These are phyloP conservation scores for Macroramphosus scolopax DNA, from an alignment of 2,797 vertebrate genomes.

Conservation along the genomic window DNA sequence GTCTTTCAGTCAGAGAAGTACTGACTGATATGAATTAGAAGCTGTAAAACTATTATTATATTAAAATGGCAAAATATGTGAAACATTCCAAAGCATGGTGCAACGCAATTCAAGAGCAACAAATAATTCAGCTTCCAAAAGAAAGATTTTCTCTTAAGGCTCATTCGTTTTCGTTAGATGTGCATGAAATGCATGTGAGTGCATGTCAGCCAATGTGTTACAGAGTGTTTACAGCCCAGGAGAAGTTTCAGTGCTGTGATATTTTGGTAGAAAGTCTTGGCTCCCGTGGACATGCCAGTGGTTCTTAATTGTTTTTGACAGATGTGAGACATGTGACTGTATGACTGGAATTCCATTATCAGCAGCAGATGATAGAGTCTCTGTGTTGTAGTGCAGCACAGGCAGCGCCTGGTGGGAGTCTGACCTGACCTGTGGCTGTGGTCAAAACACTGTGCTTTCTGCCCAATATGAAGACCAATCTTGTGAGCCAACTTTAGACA, in stretches of 20 bases:
- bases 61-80: too few relatives aligned
- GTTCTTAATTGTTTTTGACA: constrained; percentile 67
- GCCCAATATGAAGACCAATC: constrained; percentile 19
- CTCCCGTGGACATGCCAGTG: constrained; percentile 32
- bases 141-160: too few relatives aligned
- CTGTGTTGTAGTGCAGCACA: constrained; percentile 56
- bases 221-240: neutral
- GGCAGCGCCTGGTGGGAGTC: constrained; percentile 60
- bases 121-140: too few relatives aligned
- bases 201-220: too few relatives aligned
- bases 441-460: constrained; percentile 25
- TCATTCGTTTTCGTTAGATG: too few relatives aligned
- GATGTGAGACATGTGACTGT: constrained; percentile 71
- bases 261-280: constrained; percentile 28
- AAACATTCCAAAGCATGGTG: too few relatives aligned
- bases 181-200: too few relatives aligned
- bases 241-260: constrained; percentile 9
- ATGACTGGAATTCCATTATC: constrained; percentile 63
- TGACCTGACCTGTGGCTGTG: constrained; percentile 56
- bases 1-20: too few relatives aligned
- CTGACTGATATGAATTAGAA: too few relatives aligned
- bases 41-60: too few relatives aligned
- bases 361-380: constrained; percentile 65
- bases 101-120: too few relatives aligned
- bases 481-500: constrained; percentile 30